Conservation (phyloP, 2,113 vertebrate species). For the Phrynosoma blainvillii region DNA sequence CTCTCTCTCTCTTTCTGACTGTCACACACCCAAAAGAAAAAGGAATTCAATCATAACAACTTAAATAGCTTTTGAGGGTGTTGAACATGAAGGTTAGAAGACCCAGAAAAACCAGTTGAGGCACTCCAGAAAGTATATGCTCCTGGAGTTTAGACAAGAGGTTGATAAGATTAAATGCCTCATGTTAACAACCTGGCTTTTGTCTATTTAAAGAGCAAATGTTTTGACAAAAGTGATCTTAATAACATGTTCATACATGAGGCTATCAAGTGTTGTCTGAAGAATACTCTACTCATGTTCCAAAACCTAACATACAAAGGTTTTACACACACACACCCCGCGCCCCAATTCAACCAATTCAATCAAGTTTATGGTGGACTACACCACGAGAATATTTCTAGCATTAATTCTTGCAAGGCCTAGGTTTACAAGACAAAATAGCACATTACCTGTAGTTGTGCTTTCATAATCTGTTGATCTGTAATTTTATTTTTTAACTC, state of each 20-base stretch:
- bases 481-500: slow-evolving; percentile 87
- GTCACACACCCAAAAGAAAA: neutral
- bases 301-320: neutral
- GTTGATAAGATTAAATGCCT: neutral
- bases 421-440: neutral
- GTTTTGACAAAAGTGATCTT: neutral
- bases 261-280: neutral
- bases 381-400: neutral
- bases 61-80: neutral
- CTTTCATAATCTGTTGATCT: slow-evolving; percentile 85
- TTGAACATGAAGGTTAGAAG: slow-evolving; percentile 10
- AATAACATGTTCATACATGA: neutral
- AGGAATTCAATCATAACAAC: neutral
- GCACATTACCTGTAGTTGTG: slow-evolving; percentile 84
- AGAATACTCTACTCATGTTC: neutral
- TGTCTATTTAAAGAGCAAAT: neutral
- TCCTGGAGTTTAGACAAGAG: neutral
- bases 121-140: neutral
- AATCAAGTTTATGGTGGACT: neutral
- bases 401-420: neutral
- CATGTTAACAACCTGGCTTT: neutral
- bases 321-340: too few species aligned
- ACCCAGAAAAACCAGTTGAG: slow-evolving; percentile 16
- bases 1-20: rapidly evolving
- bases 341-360: neutral